These are phyloP conservation scores for Bombus sylvicola DNA, from an alignment of 1,140 invertebrate species.

Conservation along the genomic window DNA sequence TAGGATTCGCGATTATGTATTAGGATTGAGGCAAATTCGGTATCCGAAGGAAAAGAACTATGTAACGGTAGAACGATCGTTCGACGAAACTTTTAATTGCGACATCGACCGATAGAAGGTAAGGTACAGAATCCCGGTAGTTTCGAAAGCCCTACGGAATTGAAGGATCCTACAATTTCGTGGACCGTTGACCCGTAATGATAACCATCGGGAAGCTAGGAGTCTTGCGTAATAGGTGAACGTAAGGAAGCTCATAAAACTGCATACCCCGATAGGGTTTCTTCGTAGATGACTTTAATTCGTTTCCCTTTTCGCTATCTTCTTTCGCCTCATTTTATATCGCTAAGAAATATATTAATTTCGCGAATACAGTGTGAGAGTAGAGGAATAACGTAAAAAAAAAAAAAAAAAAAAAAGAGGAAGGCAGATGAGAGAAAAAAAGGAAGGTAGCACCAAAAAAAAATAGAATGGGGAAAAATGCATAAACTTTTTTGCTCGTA, in stretches of 20 bases:
- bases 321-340: not conserved
- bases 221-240: conserved; percentile 64
- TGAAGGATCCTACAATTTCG: conserved; percentile 74
- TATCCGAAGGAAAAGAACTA: not conserved
- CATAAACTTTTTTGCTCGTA: conserved; percentile 11
- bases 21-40: not conserved
- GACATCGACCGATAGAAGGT: not conserved
- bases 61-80: not conserved
- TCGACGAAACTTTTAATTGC: conserved; percentile 21
- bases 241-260: conserved; percentile 50
- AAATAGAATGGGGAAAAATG: not conserved
- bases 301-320: conserved; percentile 17
- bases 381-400: not conserved
- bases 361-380: no score
- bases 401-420: no score
- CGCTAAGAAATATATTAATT: conserved; percentile 16
- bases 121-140: conserved; percentile 24
- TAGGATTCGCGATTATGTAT: no score
- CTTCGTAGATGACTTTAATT: conserved; percentile 33
- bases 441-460: not conserved
- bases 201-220: conserved; percentile 71
- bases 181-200: conserved; percentile 77
- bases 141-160: conserved; percentile 50
- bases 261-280: conserved; percentile 46
- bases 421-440: no score